Percentiles rank a stretch among this genome's conserved stretches.
Evolutionary conservation across 2,797 vertebrate species (phyloP).

Genomic region (Cirrhinus mrigala): DNA sequence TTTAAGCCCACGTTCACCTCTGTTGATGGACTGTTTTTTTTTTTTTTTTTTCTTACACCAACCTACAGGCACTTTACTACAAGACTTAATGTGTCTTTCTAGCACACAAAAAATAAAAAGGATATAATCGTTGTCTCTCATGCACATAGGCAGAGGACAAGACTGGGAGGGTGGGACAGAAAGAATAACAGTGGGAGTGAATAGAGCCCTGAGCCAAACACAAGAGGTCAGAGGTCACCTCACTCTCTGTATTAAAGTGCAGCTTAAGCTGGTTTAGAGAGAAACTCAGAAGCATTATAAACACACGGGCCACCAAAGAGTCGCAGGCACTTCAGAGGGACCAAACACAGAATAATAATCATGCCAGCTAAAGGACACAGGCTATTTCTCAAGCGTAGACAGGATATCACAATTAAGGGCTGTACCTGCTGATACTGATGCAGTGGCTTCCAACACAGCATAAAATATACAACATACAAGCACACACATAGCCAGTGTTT

Average conservation of each 20-base stretch:
- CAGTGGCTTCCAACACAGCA: not conserved
- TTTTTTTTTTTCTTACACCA: not conserved
- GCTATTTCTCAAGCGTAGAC: slow-evolving; percentile 12
- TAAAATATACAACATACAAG: slow-evolving; percentile 43
- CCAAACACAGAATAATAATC: slow-evolving; percentile 50
- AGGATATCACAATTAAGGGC: slow-evolving; percentile 20
- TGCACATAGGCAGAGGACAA: slow-evolving; percentile 12
- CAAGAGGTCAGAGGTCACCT: slow-evolving; percentile 46
- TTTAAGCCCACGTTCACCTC: not conserved
- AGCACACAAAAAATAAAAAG: not conserved
- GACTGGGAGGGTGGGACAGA: not conserved
- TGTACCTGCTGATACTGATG: slow-evolving; percentile 23
- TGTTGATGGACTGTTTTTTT: not conserved
- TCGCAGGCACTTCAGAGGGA: slow-evolving; percentile 15
- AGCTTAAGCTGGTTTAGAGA: slow-evolving; percentile 56
- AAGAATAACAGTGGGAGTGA: slow-evolving; percentile 20
- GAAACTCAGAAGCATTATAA: slow-evolving; percentile 35
- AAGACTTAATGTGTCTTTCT: slow-evolving; percentile 13
- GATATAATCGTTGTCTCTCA: not conserved
- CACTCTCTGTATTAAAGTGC: slow-evolving; percentile 57
- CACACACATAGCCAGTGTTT: slow-evolving; percentile 42
- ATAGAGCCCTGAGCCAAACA: slow-evolving; percentile 39
- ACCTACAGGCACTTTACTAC: not conserved
- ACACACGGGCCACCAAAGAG: slow-evolving; percentile 33
- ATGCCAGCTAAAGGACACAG: slow-evolving; percentile 21